phyloP scores from a whole-genome alignment of 1,140 invertebrate genomes.

The Rhyacophila brunnea region DNA sequence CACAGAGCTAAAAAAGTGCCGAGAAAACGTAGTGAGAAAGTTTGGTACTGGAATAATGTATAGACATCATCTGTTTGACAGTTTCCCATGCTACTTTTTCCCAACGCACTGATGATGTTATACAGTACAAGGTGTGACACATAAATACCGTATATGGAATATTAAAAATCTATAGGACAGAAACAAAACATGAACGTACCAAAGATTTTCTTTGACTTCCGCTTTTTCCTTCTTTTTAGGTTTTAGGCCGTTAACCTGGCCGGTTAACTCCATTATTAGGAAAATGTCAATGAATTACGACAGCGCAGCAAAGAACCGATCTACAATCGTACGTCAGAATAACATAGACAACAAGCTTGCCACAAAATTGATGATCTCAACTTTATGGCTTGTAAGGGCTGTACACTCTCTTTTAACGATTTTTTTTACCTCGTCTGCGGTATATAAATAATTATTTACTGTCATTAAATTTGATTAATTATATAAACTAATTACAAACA shows the following conservation, averaged over 20 bases:
- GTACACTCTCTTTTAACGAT: no score
- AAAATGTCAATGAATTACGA: constrained; percentile 55
- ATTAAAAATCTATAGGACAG: constrained; percentile 35
- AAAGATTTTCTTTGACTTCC: constrained; percentile 65
- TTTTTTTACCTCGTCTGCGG: no score
- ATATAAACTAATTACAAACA: no score
- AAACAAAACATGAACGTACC: constrained; percentile 48
- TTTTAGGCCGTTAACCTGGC: constrained; percentile 60
- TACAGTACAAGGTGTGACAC: constrained; percentile 55
- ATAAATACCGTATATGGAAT: constrained; percentile 53
- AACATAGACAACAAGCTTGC: constrained; percentile 11
- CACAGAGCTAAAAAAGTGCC: background rate
- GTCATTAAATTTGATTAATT: no score
- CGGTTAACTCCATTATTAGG: constrained; percentile 56
- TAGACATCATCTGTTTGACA: constrained; percentile 18
- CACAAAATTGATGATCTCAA: background rate
- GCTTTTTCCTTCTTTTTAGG: constrained; percentile 63
- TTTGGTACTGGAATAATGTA: background rate
- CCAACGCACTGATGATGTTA: constrained; percentile 39
- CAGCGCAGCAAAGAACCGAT: constrained; percentile 48
- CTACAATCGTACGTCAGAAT: constrained; percentile 27
- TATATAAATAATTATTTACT: no score
- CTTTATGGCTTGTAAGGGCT: no score
- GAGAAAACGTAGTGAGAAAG: background rate
- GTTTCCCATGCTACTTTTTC: constrained; percentile 25